phyloP scores from a whole-genome alignment of 2,113 vertebrate species.

The Actenoides lindsayi region DNA sequence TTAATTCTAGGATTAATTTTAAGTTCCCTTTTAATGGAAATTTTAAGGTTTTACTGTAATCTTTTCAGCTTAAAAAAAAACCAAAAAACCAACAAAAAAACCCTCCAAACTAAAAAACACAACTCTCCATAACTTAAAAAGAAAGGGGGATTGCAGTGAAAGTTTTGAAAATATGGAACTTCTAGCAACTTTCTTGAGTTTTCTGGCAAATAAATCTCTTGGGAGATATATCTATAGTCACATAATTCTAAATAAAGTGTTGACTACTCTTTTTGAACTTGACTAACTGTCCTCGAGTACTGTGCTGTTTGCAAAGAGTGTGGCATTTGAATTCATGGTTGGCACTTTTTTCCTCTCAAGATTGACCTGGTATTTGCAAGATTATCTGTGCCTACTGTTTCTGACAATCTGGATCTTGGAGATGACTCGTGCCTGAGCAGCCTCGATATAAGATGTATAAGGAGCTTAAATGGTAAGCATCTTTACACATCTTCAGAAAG shows the following conservation, averaged over 20 bases:
- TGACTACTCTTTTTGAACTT: neutral
- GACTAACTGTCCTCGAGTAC: neutral
- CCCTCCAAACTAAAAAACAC: too few relatives aligned
- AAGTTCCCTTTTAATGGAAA: neutral
- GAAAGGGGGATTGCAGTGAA: neutral
- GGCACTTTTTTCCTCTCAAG: conserved; percentile 65
- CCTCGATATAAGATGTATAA: conserved; percentile 95
- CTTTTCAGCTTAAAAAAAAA: neutral
- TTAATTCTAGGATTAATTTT: neutral
- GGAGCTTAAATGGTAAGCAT: conserved; percentile 93
- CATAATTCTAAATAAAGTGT: neutral
- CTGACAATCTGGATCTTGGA: conserved; percentile 93
- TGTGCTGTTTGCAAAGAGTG: neutral
- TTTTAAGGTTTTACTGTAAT: neutral
- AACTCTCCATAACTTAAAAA: neutral
- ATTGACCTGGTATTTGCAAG: conserved; percentile 98
- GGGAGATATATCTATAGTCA: neutral
- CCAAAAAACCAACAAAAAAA: too few relatives aligned
- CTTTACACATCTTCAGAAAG: neutral
- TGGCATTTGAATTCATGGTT: fast-evolving
- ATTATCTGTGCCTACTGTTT: conserved; percentile 87
- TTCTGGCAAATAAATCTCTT: neutral
- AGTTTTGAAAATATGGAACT: neutral
- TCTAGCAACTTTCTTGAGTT: neutral
- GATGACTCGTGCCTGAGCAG: conserved; percentile 91